Base-by-base conservation (phyloP, 2,113 vertebrate species). In the Rynchops niger region DNA sequence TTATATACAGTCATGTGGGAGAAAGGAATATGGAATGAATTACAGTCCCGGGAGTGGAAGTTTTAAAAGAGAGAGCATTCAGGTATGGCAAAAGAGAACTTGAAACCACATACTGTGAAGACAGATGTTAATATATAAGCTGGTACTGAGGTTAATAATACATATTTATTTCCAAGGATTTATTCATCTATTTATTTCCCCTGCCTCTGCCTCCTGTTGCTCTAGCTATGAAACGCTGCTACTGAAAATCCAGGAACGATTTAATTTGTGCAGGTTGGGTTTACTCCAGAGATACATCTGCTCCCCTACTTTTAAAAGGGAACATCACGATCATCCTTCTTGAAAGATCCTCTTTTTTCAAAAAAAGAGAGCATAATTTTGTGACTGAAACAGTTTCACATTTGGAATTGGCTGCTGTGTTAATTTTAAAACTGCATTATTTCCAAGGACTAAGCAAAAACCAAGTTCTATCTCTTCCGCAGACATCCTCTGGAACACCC, bases 111-210 rank as follows among this genome's bases (percentile, higher is more conserved):
- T 9, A 71, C 45, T 72, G 77, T 76, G 72, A 93, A 85, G 85
- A 88, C 66, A 83, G 82, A 91, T 63, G 42, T 65, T 95, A 95
- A 71, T 58, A 30, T 58, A 89, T 52, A 88, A 93, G 78, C 59
- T 63, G n/a, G 50, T 55, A 45, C 49, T 42, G 80, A 87, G 34
- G 47, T 91, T 86, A 86, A 83, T 86, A 90, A 81, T 70, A 55
- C 63, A 25, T 70, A 88, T 38, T 83, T 94, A 84, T 94, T 93
- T 96, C 77, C 36, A 86, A 6, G 9, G 38, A 82, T 42, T 42
- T 42, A 42, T 14, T 42, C 42, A 42, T 42, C 12, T 42, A 42
- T 42, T 12, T 42, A 42, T 42, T 42, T 42, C 42, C 4, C 19
- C 49, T 12, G 30, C 30, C 25, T 22, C 19, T 0, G 0, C n/a